Base-by-base conservation (phyloP, 2,113 vertebrate species). In the Rattus rattus region DNA sequence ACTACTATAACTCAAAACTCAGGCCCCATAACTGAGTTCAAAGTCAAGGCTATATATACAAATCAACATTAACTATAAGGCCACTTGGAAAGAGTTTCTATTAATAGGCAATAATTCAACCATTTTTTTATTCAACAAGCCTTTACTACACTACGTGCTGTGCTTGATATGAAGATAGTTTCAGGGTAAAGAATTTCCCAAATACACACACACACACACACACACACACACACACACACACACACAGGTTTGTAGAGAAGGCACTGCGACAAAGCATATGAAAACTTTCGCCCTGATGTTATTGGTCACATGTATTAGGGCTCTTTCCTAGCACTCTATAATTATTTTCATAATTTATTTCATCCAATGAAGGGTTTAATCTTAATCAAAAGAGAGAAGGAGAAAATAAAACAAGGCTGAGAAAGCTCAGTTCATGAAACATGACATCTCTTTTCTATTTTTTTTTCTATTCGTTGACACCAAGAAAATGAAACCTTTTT, bases 401-500 rank as follows among this genome's bases (percentile, higher is more conserved):
- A 47, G 63, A 85, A 95, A 97, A 95, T 83, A 91, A 96, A 97
- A 92, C 61, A 92, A 49, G 49, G 76, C 70, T 61, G 87, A 79
- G 96, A 96, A 93, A 14, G 1, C 92, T 26, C n/a, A 0, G 69
- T 88, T 79, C 4, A 43, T 4, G 43, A 97, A 95, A 86, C 72
- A 92, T 87, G 95, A 95, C 96, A 56, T 97, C 98, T 98, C 80
- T 76, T 52, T 97, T 95, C 63, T 97, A 83, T 96, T 80, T 98
- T 99, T 43, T 98, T 99, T 99, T 98, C 96, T 95, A 97, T 98
- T 24, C 96, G 98, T 98, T 93, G 97, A 97, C 98, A 99, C 90
- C 97, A 98, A 98, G 98, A 98, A 98, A 99, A 98, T 97, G 97
- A 98, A 97, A 88, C 91, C 1, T 4, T 97, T 97, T 97, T 81